Conservation (phyloP, 2,888 invertebrate genomes). For the Myopa tessellatipennis region DNA sequence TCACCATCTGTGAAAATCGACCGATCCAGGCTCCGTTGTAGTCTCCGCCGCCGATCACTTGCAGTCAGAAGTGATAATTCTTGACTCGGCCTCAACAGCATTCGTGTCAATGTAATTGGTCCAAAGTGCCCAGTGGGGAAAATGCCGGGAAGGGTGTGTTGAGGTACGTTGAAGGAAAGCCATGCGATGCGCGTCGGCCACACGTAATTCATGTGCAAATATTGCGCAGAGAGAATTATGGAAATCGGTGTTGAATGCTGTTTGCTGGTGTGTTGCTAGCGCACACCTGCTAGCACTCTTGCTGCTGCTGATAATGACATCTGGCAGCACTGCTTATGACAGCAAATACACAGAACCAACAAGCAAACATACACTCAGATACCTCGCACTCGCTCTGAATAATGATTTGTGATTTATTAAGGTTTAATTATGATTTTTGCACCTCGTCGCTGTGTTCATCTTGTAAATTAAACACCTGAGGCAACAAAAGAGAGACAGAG, state of each 20-base stretch:
- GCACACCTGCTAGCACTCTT: background rate
- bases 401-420: too few relatives aligned
- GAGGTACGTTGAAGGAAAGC: too few relatives aligned
- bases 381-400: too few relatives aligned
- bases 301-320: slow-evolving; percentile 5
- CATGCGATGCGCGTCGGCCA: background rate
- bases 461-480: too few relatives aligned
- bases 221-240: slow-evolving; percentile 1
- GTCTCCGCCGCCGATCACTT: background rate
- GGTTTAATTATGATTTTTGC: too few relatives aligned
- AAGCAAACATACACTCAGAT: too few relatives aligned
- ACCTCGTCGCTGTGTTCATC: too few relatives aligned
- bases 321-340: slow-evolving; percentile 7
- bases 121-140: background rate
- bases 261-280: background rate
- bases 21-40: too few relatives aligned
- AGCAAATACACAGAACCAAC: background rate
- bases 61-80: background rate
- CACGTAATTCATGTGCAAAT: slow-evolving; percentile 7
- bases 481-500: too few relatives aligned
- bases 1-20: too few relatives aligned
- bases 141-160: too few relatives aligned
- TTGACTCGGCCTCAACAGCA: background rate
- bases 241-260: slow-evolving; percentile 1
- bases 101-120: background rate